A percentile compares a stretch with the other conserved stretches of the same genome.
These are phyloP conservation scores for Pterocles orientalis DNA, from an alignment of 2,113 vertebrate species.

Conservation along the genomic window DNA sequence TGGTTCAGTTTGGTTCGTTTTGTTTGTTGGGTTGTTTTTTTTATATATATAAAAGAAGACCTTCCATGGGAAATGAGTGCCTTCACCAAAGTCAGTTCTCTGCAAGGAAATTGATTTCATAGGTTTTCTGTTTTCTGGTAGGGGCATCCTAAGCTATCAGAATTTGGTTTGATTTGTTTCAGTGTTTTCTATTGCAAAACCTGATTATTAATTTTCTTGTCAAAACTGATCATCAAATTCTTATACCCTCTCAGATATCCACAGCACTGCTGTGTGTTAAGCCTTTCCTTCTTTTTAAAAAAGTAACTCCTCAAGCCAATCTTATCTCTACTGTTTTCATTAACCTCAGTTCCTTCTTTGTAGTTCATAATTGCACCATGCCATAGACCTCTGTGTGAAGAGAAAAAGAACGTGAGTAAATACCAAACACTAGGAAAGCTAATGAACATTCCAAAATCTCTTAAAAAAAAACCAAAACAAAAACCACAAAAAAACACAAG, in stretches of 20 bases:
- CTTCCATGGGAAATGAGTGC: rapidly evolving
- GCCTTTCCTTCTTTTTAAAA: neutral
- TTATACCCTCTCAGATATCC: neutral
- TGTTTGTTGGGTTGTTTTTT: too few species aligned
- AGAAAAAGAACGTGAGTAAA: neutral
- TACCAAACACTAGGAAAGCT: neutral
- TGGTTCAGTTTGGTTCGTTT: too few species aligned
- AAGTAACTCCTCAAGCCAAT: neutral
- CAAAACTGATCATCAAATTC: neutral
- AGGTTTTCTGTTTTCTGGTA: neutral
- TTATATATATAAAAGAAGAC: neutral
- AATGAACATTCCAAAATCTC: neutral
- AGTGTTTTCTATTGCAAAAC: neutral
- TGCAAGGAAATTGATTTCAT: neutral
- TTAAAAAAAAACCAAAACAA: neutral
- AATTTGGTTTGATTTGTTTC: neutral
- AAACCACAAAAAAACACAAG: neutral
- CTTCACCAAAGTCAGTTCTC: neutral
- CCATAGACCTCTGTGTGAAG: neutral
- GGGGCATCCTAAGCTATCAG: neutral
- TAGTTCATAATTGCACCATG: neutral
- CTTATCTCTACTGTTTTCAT: neutral
- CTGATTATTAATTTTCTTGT: neutral
- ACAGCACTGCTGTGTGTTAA: neutral
- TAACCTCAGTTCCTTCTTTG: neutral